Percentiles rank a stretch among this genome's conserved stretches.
phyloP scores from a whole-genome alignment of 2,113 vertebrate species.

The Centrocercus urophasianus region DNA sequence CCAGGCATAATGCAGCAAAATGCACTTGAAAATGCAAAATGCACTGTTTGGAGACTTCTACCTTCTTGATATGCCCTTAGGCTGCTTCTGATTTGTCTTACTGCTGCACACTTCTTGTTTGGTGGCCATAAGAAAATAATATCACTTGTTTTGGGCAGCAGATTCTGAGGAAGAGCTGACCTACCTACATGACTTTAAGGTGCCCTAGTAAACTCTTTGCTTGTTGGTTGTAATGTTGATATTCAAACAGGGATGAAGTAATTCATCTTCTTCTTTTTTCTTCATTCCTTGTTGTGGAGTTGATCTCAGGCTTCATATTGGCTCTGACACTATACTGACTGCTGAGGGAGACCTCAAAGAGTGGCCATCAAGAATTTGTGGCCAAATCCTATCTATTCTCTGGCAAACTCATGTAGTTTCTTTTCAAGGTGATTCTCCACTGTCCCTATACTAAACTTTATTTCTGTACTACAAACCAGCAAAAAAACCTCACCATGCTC shows the following conservation, averaged over 20 bases:
- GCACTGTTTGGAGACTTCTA: neutral
- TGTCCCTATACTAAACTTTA: neutral
- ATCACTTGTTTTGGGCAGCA: neutral
- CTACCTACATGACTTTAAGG: constrained; percentile 31
- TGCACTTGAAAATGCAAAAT: neutral
- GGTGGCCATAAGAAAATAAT: constrained; percentile 15
- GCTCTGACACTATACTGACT: neutral
- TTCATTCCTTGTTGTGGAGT: neutral
- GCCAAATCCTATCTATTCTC: neutral
- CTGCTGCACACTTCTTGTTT: neutral
- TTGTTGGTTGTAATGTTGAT: constrained; percentile 7
- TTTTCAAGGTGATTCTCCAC: neutral
- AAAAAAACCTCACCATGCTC: neutral
- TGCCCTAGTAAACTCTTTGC: constrained; percentile 64
- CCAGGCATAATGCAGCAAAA: neutral
- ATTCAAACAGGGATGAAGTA: neutral
- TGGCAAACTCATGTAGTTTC: neutral
- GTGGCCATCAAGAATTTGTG: rapidly evolving
- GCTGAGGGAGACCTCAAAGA: neutral
- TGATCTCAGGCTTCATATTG: neutral
- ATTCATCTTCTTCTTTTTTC: neutral
- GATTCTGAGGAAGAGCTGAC: constrained; percentile 40
- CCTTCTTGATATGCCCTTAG: rapidly evolving
- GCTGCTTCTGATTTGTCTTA: rapidly evolving
- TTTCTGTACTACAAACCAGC: neutral